These are phyloP conservation scores for Limenitis camilla DNA, from an alignment of 2,888 invertebrate genomes.

Conservation along the genomic window DNA sequence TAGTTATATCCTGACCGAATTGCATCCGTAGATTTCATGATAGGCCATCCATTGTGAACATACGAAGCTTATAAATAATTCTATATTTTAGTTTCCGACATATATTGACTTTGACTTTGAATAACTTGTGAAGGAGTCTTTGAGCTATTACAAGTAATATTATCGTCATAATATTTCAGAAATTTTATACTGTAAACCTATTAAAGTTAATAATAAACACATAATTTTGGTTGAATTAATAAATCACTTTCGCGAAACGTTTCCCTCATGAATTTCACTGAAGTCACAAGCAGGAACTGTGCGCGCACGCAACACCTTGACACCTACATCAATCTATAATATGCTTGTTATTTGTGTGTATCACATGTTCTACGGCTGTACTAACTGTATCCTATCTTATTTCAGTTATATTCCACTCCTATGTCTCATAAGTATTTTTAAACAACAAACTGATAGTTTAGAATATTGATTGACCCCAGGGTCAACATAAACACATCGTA, in stretches of 20 bases:
- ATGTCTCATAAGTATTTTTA: too few species aligned
- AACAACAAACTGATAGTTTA: too few species aligned
- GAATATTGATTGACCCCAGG: not conserved
- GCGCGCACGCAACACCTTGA: constrained; percentile 45
- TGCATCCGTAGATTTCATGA: too few species aligned
- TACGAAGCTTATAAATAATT: too few species aligned
- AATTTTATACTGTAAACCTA: not conserved
- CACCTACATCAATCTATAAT: constrained; percentile 20
- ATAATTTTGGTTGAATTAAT: constrained; percentile 60
- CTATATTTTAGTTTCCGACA: too few species aligned
- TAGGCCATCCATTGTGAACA: too few species aligned
- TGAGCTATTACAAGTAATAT: too few species aligned
- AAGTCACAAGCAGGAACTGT: constrained; percentile 46
- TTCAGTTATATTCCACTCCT: not conserved
- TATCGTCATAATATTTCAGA: too few species aligned
- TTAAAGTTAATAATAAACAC: too few species aligned
- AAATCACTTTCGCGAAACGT: constrained; percentile 66
- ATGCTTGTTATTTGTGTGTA: not conserved
- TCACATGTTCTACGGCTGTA: not conserved
- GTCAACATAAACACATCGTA: not conserved
- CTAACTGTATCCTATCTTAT: not conserved
- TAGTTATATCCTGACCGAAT: too few species aligned
- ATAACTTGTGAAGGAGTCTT: too few species aligned
- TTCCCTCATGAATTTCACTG: constrained; percentile 68
- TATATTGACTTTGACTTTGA: too few species aligned